phyloP scores from a whole-genome alignment of 2,797 vertebrate genomes.

The Gephyroberyx darwinii region DNA sequence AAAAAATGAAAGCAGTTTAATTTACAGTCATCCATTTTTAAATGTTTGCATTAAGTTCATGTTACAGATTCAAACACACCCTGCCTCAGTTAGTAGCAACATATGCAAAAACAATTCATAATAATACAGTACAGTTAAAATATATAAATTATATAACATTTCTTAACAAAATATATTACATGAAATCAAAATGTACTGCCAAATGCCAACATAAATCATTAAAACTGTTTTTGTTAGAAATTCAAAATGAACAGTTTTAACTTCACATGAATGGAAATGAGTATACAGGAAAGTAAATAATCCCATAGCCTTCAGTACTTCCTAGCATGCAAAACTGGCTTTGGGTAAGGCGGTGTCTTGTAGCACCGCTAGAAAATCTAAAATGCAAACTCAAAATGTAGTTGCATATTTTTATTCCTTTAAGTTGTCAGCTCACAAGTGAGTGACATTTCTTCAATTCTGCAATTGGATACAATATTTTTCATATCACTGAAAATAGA shows the following conservation, averaged over 20 bases:
- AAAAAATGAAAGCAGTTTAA: conserved; percentile 53
- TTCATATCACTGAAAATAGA: conserved; percentile 53
- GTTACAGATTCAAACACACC: conserved; percentile 44
- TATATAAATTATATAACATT: conserved; percentile 39
- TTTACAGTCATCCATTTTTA: conserved; percentile 55
- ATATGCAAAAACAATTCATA: conserved; percentile 41
- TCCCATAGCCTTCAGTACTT: conserved; percentile 31
- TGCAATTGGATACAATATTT: conserved; percentile 30
- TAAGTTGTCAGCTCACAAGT: conserved; percentile 37
- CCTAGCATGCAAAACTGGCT: conserved; percentile 56
- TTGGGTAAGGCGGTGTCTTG: conserved; percentile 27
- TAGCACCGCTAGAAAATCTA: conserved; percentile 38
- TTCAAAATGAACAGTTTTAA: conserved; percentile 20
- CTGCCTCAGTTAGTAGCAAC: conserved; percentile 30
- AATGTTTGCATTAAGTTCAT: conserved; percentile 45
- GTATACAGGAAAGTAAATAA: conserved; percentile 45
- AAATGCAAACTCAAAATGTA: conserved; percentile 46
- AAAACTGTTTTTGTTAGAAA: conserved; percentile 19
- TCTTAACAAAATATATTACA: conserved; percentile 39
- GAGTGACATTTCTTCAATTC: conserved; percentile 20
- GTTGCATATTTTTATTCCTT: conserved; percentile 72
- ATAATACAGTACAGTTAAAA: conserved; percentile 35
- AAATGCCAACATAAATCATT: conserved; percentile 27
- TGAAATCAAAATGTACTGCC: conserved; percentile 43
- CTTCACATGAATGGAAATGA: conserved; percentile 37